Conservation (phyloP, 1,140 invertebrate species). For the Bilobella aurantiaca region DNA sequence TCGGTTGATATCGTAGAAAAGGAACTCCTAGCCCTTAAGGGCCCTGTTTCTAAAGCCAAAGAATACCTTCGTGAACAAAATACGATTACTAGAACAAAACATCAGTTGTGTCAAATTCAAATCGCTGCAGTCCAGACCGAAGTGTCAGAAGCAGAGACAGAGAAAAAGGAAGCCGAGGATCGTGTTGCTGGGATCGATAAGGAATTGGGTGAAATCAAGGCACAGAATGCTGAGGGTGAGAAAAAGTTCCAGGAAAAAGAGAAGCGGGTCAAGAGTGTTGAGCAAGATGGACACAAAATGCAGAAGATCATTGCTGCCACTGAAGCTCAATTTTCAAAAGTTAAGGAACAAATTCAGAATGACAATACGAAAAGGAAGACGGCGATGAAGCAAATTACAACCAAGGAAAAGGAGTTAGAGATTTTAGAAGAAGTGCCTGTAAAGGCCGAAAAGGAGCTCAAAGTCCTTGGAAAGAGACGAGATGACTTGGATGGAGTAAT, state of each 20-base stretch:
- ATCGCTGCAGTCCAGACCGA: neutral
- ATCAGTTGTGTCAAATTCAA: constrained; percentile 42
- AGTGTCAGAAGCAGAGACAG: constrained; percentile 12
- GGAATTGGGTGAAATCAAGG: constrained; percentile 22
- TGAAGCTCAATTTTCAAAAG: constrained; percentile 22
- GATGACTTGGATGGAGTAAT: constrained; percentile 42
- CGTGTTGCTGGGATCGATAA: constrained; percentile 11
- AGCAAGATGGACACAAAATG: constrained; percentile 36
- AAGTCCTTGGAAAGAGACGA: constrained; percentile 53
- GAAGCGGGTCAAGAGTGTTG: constrained; percentile 26
- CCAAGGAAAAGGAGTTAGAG: constrained; percentile 40
- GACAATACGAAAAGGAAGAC: constrained; percentile 35
- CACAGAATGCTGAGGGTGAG: constrained; percentile 33
- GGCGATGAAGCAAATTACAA: constrained; percentile 37
- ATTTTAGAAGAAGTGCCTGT: constrained; percentile 51
- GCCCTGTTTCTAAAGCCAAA: constrained; percentile 62
- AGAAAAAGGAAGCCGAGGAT: constrained; percentile 23
- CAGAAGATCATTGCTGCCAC: constrained; percentile 31
- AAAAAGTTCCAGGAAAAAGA: constrained; percentile 35
- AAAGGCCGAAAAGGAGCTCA: constrained; percentile 59
- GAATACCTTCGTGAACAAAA: constrained; percentile 28
- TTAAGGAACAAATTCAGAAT: constrained; percentile 23
- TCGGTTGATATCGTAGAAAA: constrained; percentile 78
- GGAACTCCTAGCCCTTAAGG: constrained; percentile 74
- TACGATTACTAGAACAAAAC: constrained; percentile 11